Evolutionary conservation across 2,113 vertebrate species (phyloP), one percentile per base, ranked within the genome.

Genomic region (Saimiri boliviensis): DNA sequence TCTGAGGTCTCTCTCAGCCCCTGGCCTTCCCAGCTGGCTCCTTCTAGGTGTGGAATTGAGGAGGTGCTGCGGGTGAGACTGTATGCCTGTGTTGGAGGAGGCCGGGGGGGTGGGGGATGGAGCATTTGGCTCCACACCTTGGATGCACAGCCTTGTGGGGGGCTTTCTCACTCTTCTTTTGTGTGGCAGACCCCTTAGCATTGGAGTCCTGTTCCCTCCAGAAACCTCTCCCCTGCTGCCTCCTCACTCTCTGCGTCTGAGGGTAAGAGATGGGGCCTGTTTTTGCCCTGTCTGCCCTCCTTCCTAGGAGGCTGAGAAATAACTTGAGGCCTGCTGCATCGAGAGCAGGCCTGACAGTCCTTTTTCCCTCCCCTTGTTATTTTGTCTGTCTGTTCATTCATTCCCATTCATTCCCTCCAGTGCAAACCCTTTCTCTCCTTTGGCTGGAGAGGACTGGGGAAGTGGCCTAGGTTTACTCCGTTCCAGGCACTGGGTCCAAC

Each of bases 61-160:
- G 23, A 58, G n/a, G 37, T 10, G 27, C 47, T 19, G 45, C 0
- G 2, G 4, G 2, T 74, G 32, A 83, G 17, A 17, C 1, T 32
- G 13, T 19, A 27, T 40, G 37, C 14, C 40, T 11, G 21, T 68
- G 52, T 63, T 47, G 14, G 9, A 25, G 32, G 80, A 30, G 56
- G 4, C 2, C 21, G 76, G 37, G 11, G 23, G 60, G 37, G 25
- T n/a, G 25, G 47, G 8, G 0, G 8, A 0, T 25, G 13, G 35
- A 35, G 77, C 23, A 19, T 77, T 13, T 1, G 45, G 58, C 54
- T 45, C 17, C 20, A 14, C 3, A 21, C 84, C n/a, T 97, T 37
- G 30, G 2, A 68, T n/a, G 12, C 63, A 13, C 71, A 77, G 74
- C 4, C 42, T 47, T 47, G 74, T 27, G 30, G 30, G 30, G 63